Percentiles rank a stretch among this genome's conserved stretches.
phyloP scores from a whole-genome alignment of 2,113 vertebrate species.

The Hiodon tergisus region DNA sequence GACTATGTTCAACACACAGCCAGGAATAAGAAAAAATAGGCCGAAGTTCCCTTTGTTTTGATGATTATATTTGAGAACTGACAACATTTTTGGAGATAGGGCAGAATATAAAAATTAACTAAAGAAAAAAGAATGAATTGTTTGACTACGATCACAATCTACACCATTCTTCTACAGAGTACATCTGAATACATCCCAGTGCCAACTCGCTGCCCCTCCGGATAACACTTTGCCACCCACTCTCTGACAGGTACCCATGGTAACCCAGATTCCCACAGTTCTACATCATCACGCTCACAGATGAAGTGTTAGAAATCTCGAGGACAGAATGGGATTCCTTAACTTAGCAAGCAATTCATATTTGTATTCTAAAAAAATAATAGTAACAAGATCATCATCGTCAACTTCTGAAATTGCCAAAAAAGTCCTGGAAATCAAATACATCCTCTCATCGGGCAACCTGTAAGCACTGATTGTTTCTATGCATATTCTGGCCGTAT shows the following conservation, averaged over 20 bases:
- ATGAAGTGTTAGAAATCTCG: neutral
- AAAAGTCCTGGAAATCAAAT: neutral
- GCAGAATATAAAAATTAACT: constrained; percentile 66
- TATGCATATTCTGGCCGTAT: no score
- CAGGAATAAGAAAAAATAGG: constrained; percentile 42
- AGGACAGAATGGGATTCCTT: no score
- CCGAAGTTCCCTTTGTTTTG: constrained; percentile 50
- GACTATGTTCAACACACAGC: neutral
- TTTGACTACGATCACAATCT: constrained; percentile 58
- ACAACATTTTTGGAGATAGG: constrained; percentile 57
- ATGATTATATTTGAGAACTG: constrained; percentile 71
- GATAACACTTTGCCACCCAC: constrained; percentile 25
- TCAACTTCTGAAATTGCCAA: neutral
- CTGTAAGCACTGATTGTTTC: no score
- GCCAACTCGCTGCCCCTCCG: neutral
- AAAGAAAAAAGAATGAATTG: constrained; percentile 49
- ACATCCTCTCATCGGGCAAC: no score
- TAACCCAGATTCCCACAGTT: constrained; percentile 1
- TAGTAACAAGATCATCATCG: neutral
- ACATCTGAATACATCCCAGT: constrained; percentile 37
- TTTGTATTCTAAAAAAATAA: neutral
- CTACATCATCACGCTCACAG: neutral
- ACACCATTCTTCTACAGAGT: constrained; percentile 56
- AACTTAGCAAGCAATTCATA: no score
- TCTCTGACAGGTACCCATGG: constrained; percentile 12